Conservation (phyloP, 2,113 vertebrate species). For the Sterna hirundo region DNA sequence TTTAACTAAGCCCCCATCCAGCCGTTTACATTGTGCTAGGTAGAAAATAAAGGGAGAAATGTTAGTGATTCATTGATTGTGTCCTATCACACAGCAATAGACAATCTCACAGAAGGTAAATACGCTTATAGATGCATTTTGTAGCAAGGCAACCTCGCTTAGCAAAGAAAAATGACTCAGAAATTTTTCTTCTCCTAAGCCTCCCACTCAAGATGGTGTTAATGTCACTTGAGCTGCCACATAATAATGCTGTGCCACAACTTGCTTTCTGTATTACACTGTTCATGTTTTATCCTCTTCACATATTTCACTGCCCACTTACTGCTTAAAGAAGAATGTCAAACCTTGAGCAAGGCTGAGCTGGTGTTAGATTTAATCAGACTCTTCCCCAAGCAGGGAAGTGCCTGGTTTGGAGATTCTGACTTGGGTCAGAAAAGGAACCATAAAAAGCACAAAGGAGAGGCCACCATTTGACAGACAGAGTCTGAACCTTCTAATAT, state of each 20-base stretch:
- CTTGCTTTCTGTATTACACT: background rate
- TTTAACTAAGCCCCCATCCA: conserved; percentile 92
- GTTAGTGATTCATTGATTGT: background rate
- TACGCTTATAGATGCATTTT: background rate
- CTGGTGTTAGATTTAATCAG: background rate
- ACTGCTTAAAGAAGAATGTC: background rate
- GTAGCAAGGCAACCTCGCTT: background rate
- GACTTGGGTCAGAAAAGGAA: background rate
- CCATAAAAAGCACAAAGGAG: background rate
- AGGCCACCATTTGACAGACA: background rate
- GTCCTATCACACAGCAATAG: background rate
- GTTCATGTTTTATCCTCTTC: background rate
- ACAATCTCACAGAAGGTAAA: background rate
- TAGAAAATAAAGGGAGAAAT: background rate
- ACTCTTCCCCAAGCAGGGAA: background rate
- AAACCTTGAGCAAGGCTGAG: background rate
- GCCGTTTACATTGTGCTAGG: conserved; percentile 87
- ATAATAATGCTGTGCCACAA: background rate
- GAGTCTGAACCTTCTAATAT: background rate
- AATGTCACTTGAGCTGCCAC: background rate
- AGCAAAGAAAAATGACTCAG: background rate
- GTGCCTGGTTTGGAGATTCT: background rate
- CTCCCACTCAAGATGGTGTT: background rate
- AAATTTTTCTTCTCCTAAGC: background rate
- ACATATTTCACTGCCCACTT: background rate